Conservation (phyloP, 2,797 vertebrate species). For the Adelosebastes latens region DNA sequence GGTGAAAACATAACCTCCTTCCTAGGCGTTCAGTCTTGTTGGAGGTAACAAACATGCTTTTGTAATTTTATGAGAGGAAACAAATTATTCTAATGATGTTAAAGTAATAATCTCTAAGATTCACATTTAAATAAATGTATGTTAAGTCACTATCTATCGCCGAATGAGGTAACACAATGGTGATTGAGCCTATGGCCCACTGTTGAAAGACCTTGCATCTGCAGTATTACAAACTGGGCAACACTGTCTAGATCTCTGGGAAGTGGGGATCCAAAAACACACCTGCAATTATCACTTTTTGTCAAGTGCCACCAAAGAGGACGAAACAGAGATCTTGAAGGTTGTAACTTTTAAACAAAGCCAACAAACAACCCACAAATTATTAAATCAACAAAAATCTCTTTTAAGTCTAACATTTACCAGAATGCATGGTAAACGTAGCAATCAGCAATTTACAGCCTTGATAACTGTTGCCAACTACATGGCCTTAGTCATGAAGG, state of each 20-base stretch:
- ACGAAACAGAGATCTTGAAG: not conserved
- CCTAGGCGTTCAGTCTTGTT: too few relatives aligned
- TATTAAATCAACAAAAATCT: not conserved
- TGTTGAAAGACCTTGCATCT: not conserved
- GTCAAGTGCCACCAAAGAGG: too few relatives aligned
- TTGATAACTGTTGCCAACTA: slow-evolving; percentile 19
- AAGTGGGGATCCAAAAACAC: not conserved
- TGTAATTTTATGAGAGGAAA: not conserved
- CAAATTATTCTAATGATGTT: not conserved
- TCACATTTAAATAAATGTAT: not conserved
- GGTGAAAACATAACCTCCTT: too few relatives aligned
- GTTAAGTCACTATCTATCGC: not conserved
- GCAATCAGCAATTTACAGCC: not conserved
- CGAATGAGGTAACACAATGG: not conserved
- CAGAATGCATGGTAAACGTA: not conserved
- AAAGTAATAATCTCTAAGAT: not conserved
- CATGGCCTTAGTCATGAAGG: slow-evolving; percentile 5
- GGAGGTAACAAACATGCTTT: too few relatives aligned
- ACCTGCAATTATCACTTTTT: not conserved
- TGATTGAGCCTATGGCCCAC: not conserved
- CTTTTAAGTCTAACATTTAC: not conserved
- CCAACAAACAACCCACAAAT: not conserved
- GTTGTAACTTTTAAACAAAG: not conserved
- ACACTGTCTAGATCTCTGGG: not conserved
- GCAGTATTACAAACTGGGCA: not conserved